Evolutionary conservation across 2,888 invertebrate genomes (phyloP).

Genomic region (Glomeris marginata): DNA sequence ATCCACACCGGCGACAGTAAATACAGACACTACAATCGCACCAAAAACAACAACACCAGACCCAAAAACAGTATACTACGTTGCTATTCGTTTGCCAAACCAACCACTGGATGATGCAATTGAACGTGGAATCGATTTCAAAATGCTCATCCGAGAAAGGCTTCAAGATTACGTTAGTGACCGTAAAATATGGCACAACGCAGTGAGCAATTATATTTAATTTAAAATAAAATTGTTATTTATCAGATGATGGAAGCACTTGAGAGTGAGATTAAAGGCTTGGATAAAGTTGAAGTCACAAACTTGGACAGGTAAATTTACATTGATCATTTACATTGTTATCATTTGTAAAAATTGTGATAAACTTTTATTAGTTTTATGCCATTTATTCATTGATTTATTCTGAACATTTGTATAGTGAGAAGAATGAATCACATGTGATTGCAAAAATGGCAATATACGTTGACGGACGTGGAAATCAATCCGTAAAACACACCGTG

Average conservation of each 20-base stretch:
- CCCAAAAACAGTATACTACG: constrained; percentile 1
- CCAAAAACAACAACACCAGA: not conserved
- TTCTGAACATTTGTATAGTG: constrained; percentile 31
- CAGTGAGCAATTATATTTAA: not conserved
- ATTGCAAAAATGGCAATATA: constrained; percentile 60
- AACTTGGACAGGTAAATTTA: constrained; percentile 43
- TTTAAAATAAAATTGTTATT: not conserved
- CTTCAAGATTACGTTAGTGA: constrained; percentile 9
- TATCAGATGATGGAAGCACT: constrained; percentile 41
- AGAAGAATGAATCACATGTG: constrained; percentile 42
- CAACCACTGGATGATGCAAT: constrained; percentile 11
- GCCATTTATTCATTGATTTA: too few relatives aligned
- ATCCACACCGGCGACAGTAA: not conserved
- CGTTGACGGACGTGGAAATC: constrained; percentile 41
- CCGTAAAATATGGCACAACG: not conserved
- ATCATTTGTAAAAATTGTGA: too few relatives aligned
- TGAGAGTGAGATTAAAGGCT: constrained; percentile 47
- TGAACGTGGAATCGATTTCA: constrained; percentile 12
- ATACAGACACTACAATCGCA: not conserved
- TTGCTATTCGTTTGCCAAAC: constrained; percentile 11
- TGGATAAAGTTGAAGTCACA: constrained; percentile 49
- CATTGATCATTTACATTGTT: too few relatives aligned
- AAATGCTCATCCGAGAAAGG: constrained; percentile 10
- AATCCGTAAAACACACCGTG: not conserved
- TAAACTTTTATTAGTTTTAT: too few relatives aligned